A percentile compares a stretch with the other conserved stretches of the same genome.
phyloP scores from a whole-genome alignment of 2,888 invertebrate genomes.

The Idaea dimidiata region DNA sequence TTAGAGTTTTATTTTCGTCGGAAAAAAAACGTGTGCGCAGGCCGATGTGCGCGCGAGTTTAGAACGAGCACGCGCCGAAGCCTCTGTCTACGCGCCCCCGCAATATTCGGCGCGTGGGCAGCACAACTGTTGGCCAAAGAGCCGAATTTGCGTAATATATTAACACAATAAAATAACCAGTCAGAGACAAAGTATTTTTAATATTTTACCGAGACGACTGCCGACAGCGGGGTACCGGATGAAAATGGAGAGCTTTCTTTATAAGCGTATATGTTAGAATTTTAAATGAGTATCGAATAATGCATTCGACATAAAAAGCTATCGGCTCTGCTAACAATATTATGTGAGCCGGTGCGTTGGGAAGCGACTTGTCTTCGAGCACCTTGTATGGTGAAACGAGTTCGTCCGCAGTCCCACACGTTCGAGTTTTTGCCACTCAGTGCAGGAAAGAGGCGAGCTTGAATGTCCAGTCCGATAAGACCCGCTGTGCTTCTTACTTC shows the following conservation, averaged over 20 bases:
- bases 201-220: conserved; percentile 51
- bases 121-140: conserved; percentile 57
- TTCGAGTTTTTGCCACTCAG: conserved; percentile 73
- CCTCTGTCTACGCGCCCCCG: conserved; percentile 72
- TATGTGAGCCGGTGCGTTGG: conserved; percentile 77
- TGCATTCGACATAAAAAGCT: conserved; percentile 80
- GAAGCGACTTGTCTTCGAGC: conserved; percentile 70
- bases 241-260: conserved; percentile 77
- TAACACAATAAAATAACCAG: conserved; percentile 56
- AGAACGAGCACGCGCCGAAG: conserved; percentile 65
- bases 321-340: conserved; percentile 78
- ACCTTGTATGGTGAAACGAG: conserved; percentile 78
- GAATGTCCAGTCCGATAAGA: conserved; percentile 49
- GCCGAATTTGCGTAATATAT: conserved; percentile 76
- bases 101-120: conserved; percentile 72
- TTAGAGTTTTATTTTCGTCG: conserved; percentile 43
- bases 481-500: conserved; percentile 43
- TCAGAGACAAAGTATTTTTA: conserved; percentile 22
- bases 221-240: conserved; percentile 68
- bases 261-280: conserved; percentile 79
- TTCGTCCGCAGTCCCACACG: conserved; percentile 79
- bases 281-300: conserved; percentile 81
- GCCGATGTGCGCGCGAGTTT: conserved; percentile 71
- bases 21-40: conserved; percentile 62
- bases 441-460: conserved; percentile 67